Evolutionary conservation across 2,797 vertebrate species (phyloP).

Genomic region (Schizopygopsis malacanthus): DNA sequence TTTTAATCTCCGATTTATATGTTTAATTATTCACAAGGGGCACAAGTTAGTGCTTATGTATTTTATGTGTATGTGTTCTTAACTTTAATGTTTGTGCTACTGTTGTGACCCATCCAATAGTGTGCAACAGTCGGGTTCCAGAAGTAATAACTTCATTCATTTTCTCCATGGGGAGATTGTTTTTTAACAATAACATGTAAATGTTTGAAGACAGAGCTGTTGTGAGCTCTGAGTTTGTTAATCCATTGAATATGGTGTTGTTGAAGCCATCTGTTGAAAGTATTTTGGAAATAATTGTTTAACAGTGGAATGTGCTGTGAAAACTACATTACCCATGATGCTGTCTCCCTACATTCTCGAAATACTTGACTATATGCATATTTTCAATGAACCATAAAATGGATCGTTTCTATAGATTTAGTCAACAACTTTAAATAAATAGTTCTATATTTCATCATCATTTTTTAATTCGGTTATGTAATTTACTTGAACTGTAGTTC

Average conservation of each 20-base stretch:
- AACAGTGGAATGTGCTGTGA: not conserved
- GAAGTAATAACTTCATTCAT: not conserved
- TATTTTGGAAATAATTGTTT: not conserved
- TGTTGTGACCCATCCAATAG: not conserved
- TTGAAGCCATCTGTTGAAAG: not conserved
- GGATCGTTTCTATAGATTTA: not conserved
- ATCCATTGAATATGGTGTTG: not conserved
- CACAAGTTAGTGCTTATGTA: constrained; percentile 42
- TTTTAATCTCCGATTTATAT: constrained; percentile 42
- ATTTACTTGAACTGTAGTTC: not conserved
- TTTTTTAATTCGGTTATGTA: not conserved
- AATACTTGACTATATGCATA: not conserved
- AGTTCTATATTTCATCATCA: not conserved
- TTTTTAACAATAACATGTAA: not conserved
- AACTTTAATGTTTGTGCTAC: not conserved
- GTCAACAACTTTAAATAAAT: not conserved
- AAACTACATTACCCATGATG: not conserved
- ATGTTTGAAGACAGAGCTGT: not conserved
- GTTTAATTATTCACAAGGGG: not conserved
- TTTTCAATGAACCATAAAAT: too few species aligned
- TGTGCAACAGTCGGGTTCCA: not conserved
- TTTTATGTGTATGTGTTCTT: constrained; percentile 1
- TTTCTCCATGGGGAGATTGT: not conserved
- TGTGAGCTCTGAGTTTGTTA: not conserved
- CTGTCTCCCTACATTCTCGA: not conserved